These are phyloP conservation scores for Nomada hirtipes DNA, from an alignment of 2,888 invertebrate species.

Conservation along the genomic window DNA sequence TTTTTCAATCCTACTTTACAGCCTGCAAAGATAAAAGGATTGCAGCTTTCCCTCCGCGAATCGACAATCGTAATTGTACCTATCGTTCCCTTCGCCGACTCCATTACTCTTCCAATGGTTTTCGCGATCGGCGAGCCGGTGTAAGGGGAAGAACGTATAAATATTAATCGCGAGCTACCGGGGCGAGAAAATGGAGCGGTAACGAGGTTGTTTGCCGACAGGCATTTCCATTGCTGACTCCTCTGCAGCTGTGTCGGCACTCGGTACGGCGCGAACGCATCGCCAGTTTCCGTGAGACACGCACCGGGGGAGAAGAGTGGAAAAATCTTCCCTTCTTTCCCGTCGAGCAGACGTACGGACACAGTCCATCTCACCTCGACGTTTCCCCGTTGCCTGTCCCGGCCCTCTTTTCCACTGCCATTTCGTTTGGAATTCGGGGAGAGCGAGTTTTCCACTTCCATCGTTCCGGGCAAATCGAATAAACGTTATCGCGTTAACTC, in stretches of 20 bases:
- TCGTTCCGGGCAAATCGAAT: no score
- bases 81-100: constrained; percentile 2
- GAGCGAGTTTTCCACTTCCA: no score
- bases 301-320: constrained; percentile 17
- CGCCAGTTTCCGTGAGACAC: constrained; percentile 40
- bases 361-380: no score
- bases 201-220: constrained; percentile 53
- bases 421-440: neutral
- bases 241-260: constrained; percentile 60
- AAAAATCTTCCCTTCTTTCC: constrained; percentile 27
- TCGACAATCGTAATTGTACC: neutral
- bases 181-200: constrained; percentile 48
- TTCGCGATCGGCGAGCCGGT: constrained; percentile 12
- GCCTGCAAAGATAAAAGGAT: no score
- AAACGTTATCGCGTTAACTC: no score
- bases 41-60: no score
- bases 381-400: no score
- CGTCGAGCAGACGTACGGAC: no score
- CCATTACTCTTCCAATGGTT: neutral
- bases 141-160: constrained; percentile 32
- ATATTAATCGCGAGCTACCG: constrained; percentile 33
- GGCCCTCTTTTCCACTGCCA: constrained; percentile 28
- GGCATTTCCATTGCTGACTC: constrained; percentile 66
- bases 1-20: no score
- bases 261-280: constrained; percentile 48